Percentiles rank a stretch among this genome's conserved stretches.
Conservation (phyloP, 2,797 vertebrate species). For the Sebastes vulpes region DNA sequence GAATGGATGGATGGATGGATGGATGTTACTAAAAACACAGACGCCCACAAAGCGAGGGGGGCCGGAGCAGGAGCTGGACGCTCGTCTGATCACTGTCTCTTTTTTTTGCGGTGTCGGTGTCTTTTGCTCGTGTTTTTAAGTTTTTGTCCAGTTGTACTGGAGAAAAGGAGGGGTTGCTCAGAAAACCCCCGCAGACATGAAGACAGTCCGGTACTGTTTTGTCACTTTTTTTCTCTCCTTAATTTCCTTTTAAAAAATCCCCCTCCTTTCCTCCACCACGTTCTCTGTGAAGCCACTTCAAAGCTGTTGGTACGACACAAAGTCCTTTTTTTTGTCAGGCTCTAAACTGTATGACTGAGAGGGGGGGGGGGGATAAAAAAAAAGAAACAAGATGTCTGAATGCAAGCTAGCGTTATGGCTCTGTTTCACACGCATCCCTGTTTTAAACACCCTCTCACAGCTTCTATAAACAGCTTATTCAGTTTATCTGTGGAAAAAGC, state of each 20-base stretch:
- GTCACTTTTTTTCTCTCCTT: slow-evolving; percentile 52
- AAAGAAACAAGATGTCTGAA: slow-evolving; percentile 26
- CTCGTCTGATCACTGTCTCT: slow-evolving; percentile 77
- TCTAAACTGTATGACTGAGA: slow-evolving; percentile 29
- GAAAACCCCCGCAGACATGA: slow-evolving; percentile 65
- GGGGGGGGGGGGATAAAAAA: background rate
- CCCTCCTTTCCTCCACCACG: slow-evolving; percentile 50
- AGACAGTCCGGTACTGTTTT: slow-evolving; percentile 89
- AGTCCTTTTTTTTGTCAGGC: slow-evolving; percentile 31
- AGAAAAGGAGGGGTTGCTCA: slow-evolving; percentile 64
- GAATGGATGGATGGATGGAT: slow-evolving; percentile 55
- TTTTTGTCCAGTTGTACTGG: slow-evolving; percentile 74
- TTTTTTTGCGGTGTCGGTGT: slow-evolving; percentile 37
- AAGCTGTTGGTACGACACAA: slow-evolving; percentile 76
- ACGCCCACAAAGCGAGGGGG: slow-evolving; percentile 35
- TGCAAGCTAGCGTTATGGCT: slow-evolving; percentile 19
- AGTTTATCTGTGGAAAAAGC: slow-evolving; percentile 38
- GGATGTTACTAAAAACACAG: slow-evolving; percentile 38
- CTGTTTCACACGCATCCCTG: slow-evolving; percentile 34
- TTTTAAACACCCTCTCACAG: slow-evolving; percentile 33
- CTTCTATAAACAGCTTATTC: slow-evolving; percentile 51
- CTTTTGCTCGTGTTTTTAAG: slow-evolving; percentile 45
- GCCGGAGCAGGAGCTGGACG: slow-evolving; percentile 65
- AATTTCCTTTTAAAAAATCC: slow-evolving; percentile 35
- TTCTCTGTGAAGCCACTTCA: slow-evolving; percentile 68